phyloP scores from a whole-genome alignment of 1,140 invertebrate genomes.

The Solen grandis region DNA sequence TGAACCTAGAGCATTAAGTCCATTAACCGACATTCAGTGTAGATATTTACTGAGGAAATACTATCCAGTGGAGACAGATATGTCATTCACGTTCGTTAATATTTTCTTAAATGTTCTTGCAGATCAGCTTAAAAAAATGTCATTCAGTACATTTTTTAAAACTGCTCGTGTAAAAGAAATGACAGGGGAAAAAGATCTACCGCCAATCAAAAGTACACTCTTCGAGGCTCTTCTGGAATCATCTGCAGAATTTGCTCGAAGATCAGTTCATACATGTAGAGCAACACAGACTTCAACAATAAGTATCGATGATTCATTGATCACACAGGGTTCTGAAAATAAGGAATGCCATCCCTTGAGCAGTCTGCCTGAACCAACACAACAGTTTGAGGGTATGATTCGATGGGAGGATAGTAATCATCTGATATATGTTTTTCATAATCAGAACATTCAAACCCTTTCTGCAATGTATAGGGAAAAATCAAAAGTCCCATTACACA shows the following conservation, averaged over 20 bases:
- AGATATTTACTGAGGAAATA: conserved; percentile 49
- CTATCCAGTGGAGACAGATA: conserved; percentile 51
- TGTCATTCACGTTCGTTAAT: conserved; percentile 61
- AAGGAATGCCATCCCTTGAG: too few relatives aligned
- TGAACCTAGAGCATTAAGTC: not conserved
- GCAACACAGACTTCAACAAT: conserved; percentile 1
- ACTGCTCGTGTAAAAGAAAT: conserved; percentile 32
- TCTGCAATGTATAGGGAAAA: conserved; percentile 55
- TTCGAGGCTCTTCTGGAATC: conserved; percentile 35
- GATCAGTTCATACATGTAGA: conserved; percentile 51
- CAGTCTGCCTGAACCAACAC: too few relatives aligned
- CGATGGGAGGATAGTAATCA: conserved; percentile 61
- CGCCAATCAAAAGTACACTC: conserved; percentile 31
- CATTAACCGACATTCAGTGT: conserved; percentile 47
- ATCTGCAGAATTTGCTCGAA: conserved; percentile 49
- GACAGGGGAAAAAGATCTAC: not conserved
- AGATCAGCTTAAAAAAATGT: conserved; percentile 58
- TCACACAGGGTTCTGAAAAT: too few relatives aligned
- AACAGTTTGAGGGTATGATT: conserved; percentile 48
- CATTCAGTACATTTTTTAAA: conserved; percentile 53
- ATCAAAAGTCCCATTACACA: conserved; percentile 32
- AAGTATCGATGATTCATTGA: not conserved
- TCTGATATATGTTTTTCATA: conserved; percentile 54
- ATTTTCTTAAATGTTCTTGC: conserved; percentile 50
- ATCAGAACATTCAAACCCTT: conserved; percentile 54